Conservation (phyloP, 2,888 invertebrate species). For the Athalia cordata region DNA sequence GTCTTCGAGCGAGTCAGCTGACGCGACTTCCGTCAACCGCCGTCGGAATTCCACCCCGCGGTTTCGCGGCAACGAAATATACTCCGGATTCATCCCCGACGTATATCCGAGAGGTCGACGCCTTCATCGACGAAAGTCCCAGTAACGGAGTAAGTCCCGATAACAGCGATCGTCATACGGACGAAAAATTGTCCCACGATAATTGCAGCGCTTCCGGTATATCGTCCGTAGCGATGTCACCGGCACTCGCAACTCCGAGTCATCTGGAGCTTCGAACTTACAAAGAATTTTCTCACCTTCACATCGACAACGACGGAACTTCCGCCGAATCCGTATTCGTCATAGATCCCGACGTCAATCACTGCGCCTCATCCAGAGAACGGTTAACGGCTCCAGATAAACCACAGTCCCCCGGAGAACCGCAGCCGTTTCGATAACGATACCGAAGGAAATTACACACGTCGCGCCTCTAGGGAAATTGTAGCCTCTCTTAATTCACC, state of each 20-base stretch:
- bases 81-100: constrained; percentile 53
- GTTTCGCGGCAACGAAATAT: constrained; percentile 35
- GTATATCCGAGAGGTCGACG: constrained; percentile 53
- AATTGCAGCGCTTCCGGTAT: constrained; percentile 20
- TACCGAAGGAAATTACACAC: neutral
- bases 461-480: no score
- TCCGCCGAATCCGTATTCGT: constrained; percentile 60
- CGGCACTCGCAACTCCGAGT: constrained; percentile 31
- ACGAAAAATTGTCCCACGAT: constrained; percentile 44
- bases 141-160: constrained; percentile 43
- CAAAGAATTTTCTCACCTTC: constrained; percentile 51
- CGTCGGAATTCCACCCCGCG: neutral
- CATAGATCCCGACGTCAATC: constrained; percentile 64
- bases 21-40: constrained; percentile 28
- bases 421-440: neutral
- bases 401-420: neutral
- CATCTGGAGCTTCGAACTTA: constrained; percentile 55
- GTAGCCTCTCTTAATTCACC: no score
- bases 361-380: constrained; percentile 46
- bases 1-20: neutral
- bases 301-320: constrained; percentile 49
- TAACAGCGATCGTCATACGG: constrained; percentile 50
- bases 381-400: neutral
- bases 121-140: constrained; percentile 47
- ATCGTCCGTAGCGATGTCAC: constrained; percentile 42